These are phyloP conservation scores for Galerucella pusilla DNA, from an alignment of 2,888 invertebrate species.

Conservation along the genomic window DNA sequence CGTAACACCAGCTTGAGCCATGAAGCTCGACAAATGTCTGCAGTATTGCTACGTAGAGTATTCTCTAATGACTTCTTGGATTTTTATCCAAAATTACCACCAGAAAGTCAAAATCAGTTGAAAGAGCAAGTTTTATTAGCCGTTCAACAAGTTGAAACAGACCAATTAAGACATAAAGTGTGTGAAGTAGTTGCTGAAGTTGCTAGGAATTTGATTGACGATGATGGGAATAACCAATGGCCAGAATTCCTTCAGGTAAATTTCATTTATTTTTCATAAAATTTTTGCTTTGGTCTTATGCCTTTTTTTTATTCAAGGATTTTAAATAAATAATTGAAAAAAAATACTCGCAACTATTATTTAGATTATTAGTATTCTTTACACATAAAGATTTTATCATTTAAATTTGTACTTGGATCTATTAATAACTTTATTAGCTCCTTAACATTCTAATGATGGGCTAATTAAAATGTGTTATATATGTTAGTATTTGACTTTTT, in stretches of 20 bases:
- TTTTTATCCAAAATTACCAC: slow-evolving; percentile 87
- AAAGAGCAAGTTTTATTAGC: slow-evolving; percentile 88
- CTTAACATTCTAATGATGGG: too few relatives aligned
- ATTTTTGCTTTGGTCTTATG: not conserved
- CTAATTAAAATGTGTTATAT: too few relatives aligned
- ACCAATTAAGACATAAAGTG: slow-evolving; percentile 86
- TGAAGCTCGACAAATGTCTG: slow-evolving; percentile 91
- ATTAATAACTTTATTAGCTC: too few relatives aligned
- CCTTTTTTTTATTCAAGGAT: not conserved
- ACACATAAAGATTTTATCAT: too few relatives aligned
- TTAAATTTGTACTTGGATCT: too few relatives aligned
- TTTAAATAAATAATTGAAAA: too few relatives aligned
- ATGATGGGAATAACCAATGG: slow-evolving; percentile 96
- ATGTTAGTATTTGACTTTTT: too few relatives aligned
- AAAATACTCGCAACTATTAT: too few relatives aligned
- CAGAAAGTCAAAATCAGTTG: slow-evolving; percentile 85
- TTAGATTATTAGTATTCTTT: too few relatives aligned
- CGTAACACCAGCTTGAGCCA: slow-evolving; percentile 82
- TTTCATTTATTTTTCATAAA: not conserved
- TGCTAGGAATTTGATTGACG: slow-evolving; percentile 93
- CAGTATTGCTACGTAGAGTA: slow-evolving; percentile 90
- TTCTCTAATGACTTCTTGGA: slow-evolving; percentile 91
- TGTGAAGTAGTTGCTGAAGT: slow-evolving; percentile 97
- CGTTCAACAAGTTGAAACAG: slow-evolving; percentile 85
- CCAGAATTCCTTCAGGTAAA: slow-evolving; percentile 86